Base-by-base conservation (phyloP, 2,888 invertebrate genomes). In the Melanostoma scalare region DNA sequence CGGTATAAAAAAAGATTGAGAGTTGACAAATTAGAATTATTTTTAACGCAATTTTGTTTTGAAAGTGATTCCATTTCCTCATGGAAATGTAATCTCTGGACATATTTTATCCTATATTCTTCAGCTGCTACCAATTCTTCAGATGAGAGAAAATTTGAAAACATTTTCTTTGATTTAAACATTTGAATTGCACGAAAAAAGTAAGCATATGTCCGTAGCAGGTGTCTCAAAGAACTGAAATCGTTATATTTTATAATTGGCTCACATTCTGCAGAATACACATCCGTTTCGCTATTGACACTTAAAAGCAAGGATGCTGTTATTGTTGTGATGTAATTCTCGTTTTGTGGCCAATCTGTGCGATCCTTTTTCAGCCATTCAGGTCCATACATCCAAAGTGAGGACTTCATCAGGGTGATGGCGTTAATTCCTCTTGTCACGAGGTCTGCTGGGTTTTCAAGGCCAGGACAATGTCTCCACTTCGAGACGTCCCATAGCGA, bases 1-100 rank as follows among this genome's bases (percentile, higher is more conserved):
- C n/a, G n/a, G n/a, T 48, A 63, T 40, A 74, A 30, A 61, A 55
- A 50, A 5, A 67, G 50, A 58, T 9, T 48, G 40, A 73, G 38
- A 30, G 53, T 55, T 40, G 52, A n/a, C 9, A 52, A 60, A 52
- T 52, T 42, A 30, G 4, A 30, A 30, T 48, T 30, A 30, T 48
- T 48, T 10, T 48, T 48, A 48, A 30, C 20, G 48, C 10, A 48
- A 30, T 48, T 48, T 30, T 10, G 20, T 10, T 30, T 48, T 30
- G n/a, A 56, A 30, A 56, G 6, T 30, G 3, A 30, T 5, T 6
- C 40, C 40, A 56, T 30, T 56, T 56, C 56, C 5, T 56, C 30
- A 8, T 56, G 3, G 9, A 56, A 58, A 42, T 42, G n/a, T 58
- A 42, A 30, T 8, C 40, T n/a, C 9, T 56, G 58, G 9, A 58